A percentile compares a stretch with the other conserved stretches of the same genome.
Conservation (phyloP, 2,888 invertebrate genomes). For the Tridacna crocea region DNA sequence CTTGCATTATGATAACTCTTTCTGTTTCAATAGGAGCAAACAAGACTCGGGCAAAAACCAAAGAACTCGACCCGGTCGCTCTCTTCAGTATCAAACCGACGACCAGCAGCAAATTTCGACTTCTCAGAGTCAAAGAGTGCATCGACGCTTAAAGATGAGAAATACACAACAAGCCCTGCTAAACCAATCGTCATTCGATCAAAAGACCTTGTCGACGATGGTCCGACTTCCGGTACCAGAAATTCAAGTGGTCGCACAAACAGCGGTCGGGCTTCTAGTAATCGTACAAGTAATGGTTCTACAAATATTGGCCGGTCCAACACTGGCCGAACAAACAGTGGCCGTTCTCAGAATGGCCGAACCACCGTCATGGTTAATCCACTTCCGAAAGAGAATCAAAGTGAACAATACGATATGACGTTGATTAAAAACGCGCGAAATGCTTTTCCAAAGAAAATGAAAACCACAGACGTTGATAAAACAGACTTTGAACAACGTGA, state of each 20-base stretch:
- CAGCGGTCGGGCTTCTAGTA: background rate
- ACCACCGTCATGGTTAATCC: background rate
- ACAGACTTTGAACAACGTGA: conserved; percentile 40
- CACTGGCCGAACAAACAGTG: background rate
- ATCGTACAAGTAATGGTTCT: too few species aligned
- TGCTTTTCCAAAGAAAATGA: conserved; percentile 20
- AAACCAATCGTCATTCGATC: conserved; percentile 53
- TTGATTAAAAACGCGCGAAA: conserved; percentile 15
- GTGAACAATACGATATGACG: conserved; percentile 23
- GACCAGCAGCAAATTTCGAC: conserved; percentile 53
- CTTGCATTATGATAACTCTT: background rate
- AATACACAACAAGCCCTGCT: conserved; percentile 42
- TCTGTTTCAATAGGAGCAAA: conserved; percentile 4
- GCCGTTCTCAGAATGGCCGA: background rate
- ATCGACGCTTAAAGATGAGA: background rate
- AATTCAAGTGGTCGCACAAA: background rate
- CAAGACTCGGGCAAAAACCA: conserved; percentile 28
- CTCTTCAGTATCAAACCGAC: conserved; percentile 20
- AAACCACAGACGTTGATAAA: conserved; percentile 17
- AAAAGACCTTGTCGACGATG: conserved; percentile 23
- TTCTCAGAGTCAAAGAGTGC: conserved; percentile 34
- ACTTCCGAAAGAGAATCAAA: conserved; percentile 1
- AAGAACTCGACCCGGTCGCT: conserved; percentile 29
- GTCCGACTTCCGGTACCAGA: background rate
- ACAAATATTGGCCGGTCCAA: background rate